A percentile compares a stretch with the other conserved stretches of the same genome.
phyloP scores from a whole-genome alignment of 2,888 invertebrate genomes.

The Malthinus seriepunctatus region DNA sequence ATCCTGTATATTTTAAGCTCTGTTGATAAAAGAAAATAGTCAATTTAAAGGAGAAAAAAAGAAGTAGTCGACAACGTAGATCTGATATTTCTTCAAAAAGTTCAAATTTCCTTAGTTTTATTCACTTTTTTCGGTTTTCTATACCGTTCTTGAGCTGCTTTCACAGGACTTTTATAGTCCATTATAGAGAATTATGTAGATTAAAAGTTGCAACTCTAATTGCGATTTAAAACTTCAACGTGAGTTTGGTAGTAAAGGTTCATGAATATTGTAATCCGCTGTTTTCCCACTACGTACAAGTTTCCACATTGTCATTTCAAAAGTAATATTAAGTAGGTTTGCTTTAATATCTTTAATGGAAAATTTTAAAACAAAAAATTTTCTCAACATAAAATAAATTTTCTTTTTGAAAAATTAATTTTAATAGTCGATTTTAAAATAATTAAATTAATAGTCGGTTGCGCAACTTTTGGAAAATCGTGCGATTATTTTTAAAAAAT shows the following conservation, averaged over 20 bases:
- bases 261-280: slow-evolving; percentile 34
- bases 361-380: no score
- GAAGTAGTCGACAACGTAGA: slow-evolving; percentile 5
- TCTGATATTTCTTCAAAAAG: slow-evolving; percentile 28
- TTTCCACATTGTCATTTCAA: slow-evolving; percentile 3
- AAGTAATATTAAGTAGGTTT: background rate
- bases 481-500: no score
- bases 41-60: background rate
- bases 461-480: no score
- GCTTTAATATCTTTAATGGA: no score
- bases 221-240: slow-evolving; percentile 46
- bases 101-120: slow-evolving; percentile 32
- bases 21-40: background rate
- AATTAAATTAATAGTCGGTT: no score
- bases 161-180: slow-evolving; percentile 45
- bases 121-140: slow-evolving; percentile 37
- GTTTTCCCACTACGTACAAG: slow-evolving; percentile 16
- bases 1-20: background rate
- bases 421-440: no score
- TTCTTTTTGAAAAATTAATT: no score
- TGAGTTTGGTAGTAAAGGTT: slow-evolving; percentile 30
- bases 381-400: no score
- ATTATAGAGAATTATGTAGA: slow-evolving; percentile 47
- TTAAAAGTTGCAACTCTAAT: slow-evolving; percentile 50
- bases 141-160: slow-evolving; percentile 34